Base-by-base conservation (phyloP, 2,113 vertebrate species). In the Danionella cerebrum region DNA sequence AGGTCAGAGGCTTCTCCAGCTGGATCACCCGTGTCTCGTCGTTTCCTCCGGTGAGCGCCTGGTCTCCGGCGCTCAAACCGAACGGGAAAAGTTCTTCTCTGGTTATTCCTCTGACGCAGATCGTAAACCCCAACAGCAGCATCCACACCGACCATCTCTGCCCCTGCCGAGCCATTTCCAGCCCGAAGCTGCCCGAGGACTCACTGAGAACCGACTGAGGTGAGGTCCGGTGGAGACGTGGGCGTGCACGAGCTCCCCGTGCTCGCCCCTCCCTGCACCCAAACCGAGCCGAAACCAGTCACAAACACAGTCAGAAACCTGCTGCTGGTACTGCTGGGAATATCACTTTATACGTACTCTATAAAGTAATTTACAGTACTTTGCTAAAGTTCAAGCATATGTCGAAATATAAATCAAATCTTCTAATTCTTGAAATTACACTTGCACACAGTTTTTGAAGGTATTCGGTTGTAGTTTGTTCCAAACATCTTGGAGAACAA, bases 31-130 rank as follows among this genome's bases (percentile, higher is more conserved):
- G 50, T 7, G 73, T 76, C 5, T 58, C 5, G 13, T 80, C 78
- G 6, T 27, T 31, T 3, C 72, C 72, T 0, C 42, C 2, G 3
- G 10, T 0, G 5, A 79, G 66, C 6, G 24, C 4, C 31, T 48
- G 53, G 39, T 80, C 78, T 1, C 73, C 75, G 0, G 57, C 42
- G 31, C 7, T 13, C 12, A 12, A 45, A 12, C 78, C 78, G 21
- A 71, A 77, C 0, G 64, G 14, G 33, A 74, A 73, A 10, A 80
- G 51, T 6, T 80, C 78, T 2, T 27, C 33, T 4, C 54, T 70
- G 19, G 36, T 71, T 62, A 66, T 48, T n/a, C 66, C 54, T 8
- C 31, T 54, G 12, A 81, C 76, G 25, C 38, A 66, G 31, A 73
- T 27, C 8, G 33, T 53, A 4, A 58, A 13, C 36, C 60, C 60